Percentiles rank a stretch among this genome's conserved stretches.
Conservation (phyloP, 2,113 vertebrate species). For the Apodemus speciosus region DNA sequence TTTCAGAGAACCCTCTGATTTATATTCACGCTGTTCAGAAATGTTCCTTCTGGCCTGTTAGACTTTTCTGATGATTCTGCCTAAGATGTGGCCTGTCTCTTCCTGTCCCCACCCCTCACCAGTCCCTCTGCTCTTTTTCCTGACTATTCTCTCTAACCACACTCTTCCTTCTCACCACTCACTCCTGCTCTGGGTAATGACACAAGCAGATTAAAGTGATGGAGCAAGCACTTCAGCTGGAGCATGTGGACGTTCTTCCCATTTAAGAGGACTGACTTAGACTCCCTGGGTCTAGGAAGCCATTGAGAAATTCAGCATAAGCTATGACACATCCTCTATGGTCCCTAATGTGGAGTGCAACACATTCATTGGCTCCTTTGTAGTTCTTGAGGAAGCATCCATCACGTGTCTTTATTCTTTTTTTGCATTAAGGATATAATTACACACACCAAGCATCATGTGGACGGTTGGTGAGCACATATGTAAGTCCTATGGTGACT, state of each 20-base stretch:
- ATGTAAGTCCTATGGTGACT: not conserved
- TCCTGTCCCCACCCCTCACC: not conserved
- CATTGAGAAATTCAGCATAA: not conserved
- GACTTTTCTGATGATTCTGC: not conserved
- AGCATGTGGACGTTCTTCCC: not conserved
- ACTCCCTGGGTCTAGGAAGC: not conserved
- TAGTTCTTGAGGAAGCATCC: not conserved
- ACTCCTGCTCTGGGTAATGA: not conserved
- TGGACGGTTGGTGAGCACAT: not conserved
- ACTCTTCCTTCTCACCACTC: not conserved
- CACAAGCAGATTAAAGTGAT: not conserved
- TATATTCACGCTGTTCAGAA: not conserved
- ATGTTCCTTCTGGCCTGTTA: not conserved
- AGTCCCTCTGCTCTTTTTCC: not conserved
- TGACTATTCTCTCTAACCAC: not conserved
- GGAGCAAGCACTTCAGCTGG: not conserved
- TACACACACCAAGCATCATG: not conserved
- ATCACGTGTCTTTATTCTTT: not conserved
- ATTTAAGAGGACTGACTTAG: not conserved
- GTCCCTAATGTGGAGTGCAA: not conserved
- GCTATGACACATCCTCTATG: not conserved
- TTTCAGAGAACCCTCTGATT: not conserved
- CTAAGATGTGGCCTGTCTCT: not conserved
- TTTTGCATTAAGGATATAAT: slow-evolving; percentile 3
- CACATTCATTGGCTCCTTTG: not conserved